Evolutionary conservation across 1,140 invertebrate species (phyloP), one percentile per base, ranked within the genome.

Genomic region (Brachionus asplanchnoidis): DNA sequence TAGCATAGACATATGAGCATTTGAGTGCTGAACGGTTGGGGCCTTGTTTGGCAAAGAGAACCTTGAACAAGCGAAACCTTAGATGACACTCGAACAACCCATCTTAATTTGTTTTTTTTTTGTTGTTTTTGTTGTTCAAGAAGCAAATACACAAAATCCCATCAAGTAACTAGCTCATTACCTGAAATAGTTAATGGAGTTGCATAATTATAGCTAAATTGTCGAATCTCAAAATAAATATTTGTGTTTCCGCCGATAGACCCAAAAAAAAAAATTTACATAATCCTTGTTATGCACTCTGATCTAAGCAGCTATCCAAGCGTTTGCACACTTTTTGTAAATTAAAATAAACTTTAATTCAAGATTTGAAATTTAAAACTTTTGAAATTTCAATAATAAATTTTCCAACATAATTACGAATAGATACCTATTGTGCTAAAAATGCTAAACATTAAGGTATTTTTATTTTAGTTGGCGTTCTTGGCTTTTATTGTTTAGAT

Each of bases 321-420:
- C 53, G 20, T 17, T 23, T 60, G 53, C 53, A 60, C 53, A 60
- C 20, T 60, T 26, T n/a, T 68, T 28, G 0, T 36, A 40, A 32
- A 32, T 68, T 28, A 32, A 66, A 32, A 68, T 23, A 68, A 68
- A 68, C 2, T 32, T 32, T 17, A 36, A 68, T 12, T 32, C 32
- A 40, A 68, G 32, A 68, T 23, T 68, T 68, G 32, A 68, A 68
- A 32, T 68, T 32, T 68, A 40, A 32, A 68, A 40, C 26, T 40
- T 68, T 68, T 68, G 12, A 32, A 32, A 44, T 73, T 40, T 44
- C 17, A 73, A 40, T 73, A 40, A 68, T 40, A 40, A 40, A 73
- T 73, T 73, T 40, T 40, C 28, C 40, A 73, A 73, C 28, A 73
- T 40, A 73, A 42, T 73, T 73, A 42, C 68, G 36, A 73, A 73